Evolutionary conservation across 2,113 vertebrate genomes (phyloP).

Genomic region (Ailuropoda melanoleuca): DNA sequence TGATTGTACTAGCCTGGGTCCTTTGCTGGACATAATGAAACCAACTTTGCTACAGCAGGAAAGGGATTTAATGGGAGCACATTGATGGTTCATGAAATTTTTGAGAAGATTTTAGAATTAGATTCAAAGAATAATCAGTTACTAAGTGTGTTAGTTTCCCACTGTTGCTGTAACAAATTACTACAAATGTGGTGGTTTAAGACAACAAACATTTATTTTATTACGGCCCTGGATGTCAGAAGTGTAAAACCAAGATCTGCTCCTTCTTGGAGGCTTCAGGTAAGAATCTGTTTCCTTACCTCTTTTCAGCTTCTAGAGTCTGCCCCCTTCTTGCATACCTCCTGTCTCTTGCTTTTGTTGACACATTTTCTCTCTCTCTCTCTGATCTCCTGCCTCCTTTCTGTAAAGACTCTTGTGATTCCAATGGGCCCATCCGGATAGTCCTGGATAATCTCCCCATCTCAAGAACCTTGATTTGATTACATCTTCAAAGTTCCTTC

Average conservation of each 20-base stretch:
- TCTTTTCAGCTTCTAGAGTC: neutral
- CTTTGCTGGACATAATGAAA: neutral
- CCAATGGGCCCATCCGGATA: neutral
- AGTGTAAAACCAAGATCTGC: neutral
- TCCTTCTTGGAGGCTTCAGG: neutral
- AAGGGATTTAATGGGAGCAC: neutral
- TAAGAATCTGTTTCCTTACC: neutral
- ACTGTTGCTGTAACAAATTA: neutral
- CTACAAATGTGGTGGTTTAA: neutral
- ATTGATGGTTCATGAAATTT: neutral
- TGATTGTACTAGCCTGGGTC: neutral
- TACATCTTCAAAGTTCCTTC: neutral
- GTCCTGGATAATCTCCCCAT: neutral
- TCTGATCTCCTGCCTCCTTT: neutral
- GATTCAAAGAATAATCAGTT: neutral
- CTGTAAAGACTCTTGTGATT: neutral
- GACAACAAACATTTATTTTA: neutral
- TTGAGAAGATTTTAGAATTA: constrained; percentile 14
- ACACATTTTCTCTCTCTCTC: neutral
- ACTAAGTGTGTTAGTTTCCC: neutral
- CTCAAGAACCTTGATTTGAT: neutral
- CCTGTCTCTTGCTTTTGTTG: neutral
- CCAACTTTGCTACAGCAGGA: neutral
- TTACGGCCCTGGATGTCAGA: neutral
- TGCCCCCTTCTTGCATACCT: neutral